These are phyloP conservation scores for Rhadina sibilatrix DNA, from an alignment of 2,113 vertebrate species.

Conservation along the genomic window DNA sequence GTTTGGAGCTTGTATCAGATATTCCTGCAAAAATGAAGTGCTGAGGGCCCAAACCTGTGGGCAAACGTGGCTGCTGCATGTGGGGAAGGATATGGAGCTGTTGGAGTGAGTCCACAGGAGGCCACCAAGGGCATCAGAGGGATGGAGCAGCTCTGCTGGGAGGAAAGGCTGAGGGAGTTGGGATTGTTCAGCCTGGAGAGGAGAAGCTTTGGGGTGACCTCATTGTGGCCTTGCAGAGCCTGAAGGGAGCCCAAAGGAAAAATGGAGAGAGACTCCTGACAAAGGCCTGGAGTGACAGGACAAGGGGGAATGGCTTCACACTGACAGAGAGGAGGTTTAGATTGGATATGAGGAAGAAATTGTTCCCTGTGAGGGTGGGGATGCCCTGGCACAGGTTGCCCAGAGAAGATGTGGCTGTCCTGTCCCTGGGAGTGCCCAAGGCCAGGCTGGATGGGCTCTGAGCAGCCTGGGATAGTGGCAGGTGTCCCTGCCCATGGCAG, in stretches of 20 bases:
- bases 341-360: not conserved
- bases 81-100: not conserved
- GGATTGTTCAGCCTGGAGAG: not conserved
- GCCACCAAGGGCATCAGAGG: not conserved
- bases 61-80: rapidly evolving
- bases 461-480: rapidly evolving
- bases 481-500: not conserved
- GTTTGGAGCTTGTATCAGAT: not conserved
- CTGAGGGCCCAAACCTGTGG: not conserved
- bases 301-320: not conserved
- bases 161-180: not conserved
- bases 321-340: rapidly evolving
- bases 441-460: rapidly evolving
- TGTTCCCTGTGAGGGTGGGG: rapidly evolving
- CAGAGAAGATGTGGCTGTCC: not conserved
- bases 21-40: not conserved
- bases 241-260: not conserved
- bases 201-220: not conserved
- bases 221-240: not conserved
- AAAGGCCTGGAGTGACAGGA: not conserved
- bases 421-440: not conserved
- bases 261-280: not conserved
- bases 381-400: not conserved
- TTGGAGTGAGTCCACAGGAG: rapidly evolving
- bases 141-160: not conserved